phyloP scores from a whole-genome alignment of 2,888 invertebrate species.

The Xestia ashworthii region DNA sequence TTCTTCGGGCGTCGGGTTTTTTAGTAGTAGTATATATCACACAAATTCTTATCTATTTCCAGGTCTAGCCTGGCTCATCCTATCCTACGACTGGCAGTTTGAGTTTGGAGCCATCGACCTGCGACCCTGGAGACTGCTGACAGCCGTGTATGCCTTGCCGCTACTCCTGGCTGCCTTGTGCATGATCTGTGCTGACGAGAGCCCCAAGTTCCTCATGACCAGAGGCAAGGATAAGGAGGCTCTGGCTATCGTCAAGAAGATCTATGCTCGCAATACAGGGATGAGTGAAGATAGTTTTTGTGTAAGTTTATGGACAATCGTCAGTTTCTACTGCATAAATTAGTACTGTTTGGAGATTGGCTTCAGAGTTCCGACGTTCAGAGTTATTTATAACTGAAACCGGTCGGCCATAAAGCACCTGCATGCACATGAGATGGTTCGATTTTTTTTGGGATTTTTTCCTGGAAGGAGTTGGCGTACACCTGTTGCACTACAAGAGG shows the following conservation, averaged over 20 bases:
- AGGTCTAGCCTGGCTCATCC: constrained; percentile 93
- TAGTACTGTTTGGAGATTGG: not conserved
- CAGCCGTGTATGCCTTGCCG: constrained; percentile 92
- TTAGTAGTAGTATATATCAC: no score
- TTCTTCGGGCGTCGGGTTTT: no score
- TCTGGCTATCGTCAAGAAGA: constrained; percentile 81
- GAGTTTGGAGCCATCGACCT: constrained; percentile 81
- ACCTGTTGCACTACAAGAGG: no score
- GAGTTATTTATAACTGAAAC: no score
- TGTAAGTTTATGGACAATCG: constrained; percentile 74
- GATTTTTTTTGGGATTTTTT: no score
- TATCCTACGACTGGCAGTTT: constrained; percentile 88
- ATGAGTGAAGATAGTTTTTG: constrained; percentile 74
- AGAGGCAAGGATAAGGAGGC: constrained; percentile 91
- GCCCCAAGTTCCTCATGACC: constrained; percentile 94
- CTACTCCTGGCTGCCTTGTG: constrained; percentile 85
- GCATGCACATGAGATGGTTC: no score
- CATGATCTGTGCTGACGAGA: constrained; percentile 91
- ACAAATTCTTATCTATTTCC: constrained; percentile 40
- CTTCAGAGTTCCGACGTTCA: not conserved
- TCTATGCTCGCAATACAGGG: constrained; percentile 80
- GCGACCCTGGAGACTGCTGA: constrained; percentile 94
- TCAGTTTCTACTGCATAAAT: not conserved
- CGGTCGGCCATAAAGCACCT: no score
- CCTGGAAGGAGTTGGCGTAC: no score